These are phyloP conservation scores for Cavia aperea DNA, from an alignment of 2,113 vertebrate genomes.

Conservation along the genomic window DNA sequence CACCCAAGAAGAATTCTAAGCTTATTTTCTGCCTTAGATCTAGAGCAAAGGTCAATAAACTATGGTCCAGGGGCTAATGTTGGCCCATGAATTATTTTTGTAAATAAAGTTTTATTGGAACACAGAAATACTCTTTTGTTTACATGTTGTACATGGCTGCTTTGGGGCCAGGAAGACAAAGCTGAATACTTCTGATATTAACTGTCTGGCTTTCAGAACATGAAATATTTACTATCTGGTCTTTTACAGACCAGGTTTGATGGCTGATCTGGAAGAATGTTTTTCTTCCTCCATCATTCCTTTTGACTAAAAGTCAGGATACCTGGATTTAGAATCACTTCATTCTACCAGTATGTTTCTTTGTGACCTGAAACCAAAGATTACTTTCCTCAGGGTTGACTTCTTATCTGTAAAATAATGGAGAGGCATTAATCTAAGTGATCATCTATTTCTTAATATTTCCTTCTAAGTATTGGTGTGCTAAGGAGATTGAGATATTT, in stretches of 20 bases:
- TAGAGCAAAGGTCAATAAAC: background rate
- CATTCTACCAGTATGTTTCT: background rate
- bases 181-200: background rate
- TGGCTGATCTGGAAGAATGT: background rate
- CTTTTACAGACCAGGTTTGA: background rate
- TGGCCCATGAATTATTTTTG: background rate
- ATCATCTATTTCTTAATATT: background rate
- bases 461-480: background rate
- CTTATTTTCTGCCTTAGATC: constrained; percentile 31
- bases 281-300: background rate
- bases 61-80: background rate
- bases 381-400: background rate
- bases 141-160: background rate
- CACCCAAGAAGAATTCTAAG: background rate
- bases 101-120: constrained; percentile 60
- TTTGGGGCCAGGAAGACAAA: background rate
- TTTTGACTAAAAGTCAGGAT: background rate
- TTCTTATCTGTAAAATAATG: constrained; percentile 4
- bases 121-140: constrained; percentile 1
- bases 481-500: background rate
- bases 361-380: background rate
- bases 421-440: background rate
- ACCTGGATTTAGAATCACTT: background rate
- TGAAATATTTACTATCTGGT: background rate
- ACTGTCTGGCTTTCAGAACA: background rate